These are phyloP conservation scores for Lochmaea crataegi DNA, from an alignment of 2,888 invertebrate species.

Conservation along the genomic window DNA sequence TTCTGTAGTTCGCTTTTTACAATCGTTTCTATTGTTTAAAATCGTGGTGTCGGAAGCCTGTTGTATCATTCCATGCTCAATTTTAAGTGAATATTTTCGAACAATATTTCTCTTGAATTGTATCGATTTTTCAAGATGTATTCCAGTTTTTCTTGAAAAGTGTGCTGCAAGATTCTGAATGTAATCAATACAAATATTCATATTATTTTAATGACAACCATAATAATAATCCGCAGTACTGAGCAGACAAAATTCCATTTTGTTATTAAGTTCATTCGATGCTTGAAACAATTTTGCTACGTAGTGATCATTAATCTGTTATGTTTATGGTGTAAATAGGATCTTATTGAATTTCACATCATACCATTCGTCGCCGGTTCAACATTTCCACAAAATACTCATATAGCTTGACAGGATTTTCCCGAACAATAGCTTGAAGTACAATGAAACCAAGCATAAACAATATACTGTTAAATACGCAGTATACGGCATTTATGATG, in stretches of 20 bases:
- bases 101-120: no score
- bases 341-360: not conserved
- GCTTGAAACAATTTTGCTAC: not conserved
- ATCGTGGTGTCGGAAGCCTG: no score
- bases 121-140: no score
- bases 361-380: slow-evolving; percentile 7
- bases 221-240: not conserved
- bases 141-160: no score
- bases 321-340: not conserved
- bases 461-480: slow-evolving; percentile 10
- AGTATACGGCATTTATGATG: not conserved
- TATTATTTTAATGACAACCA: no score
- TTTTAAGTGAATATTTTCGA: no score
- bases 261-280: not conserved
- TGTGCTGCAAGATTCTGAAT: no score
- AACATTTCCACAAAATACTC: slow-evolving; percentile 6
- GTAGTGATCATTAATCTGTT: not conserved
- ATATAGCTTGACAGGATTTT: slow-evolving; percentile 10
- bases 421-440: slow-evolving; percentile 1
- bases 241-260: not conserved
- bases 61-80: no score
- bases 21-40: no score
- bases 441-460: slow-evolving; percentile 3
- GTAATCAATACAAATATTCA: no score
- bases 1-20: no score